phyloP scores from a whole-genome alignment of 2,113 vertebrate species.

The Oenanthe oenanthe region DNA sequence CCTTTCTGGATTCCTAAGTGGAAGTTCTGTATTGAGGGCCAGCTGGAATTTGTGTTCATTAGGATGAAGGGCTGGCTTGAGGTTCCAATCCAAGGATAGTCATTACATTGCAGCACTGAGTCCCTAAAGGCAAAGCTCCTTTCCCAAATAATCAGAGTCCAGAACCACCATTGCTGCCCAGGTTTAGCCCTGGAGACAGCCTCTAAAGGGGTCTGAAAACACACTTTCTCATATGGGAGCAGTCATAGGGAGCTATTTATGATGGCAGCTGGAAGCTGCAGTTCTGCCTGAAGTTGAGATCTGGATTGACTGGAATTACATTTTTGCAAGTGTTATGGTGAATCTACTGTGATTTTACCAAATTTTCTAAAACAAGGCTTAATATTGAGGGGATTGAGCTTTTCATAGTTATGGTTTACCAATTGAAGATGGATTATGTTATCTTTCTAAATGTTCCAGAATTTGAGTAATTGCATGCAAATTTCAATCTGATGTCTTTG shows the following conservation, averaged over 20 bases:
- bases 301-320: background rate
- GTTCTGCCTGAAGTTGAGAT: background rate
- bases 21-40: background rate
- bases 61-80: background rate
- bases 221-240: background rate
- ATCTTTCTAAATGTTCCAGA: background rate
- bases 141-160: background rate
- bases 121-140: background rate
- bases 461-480: background rate
- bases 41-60: background rate
- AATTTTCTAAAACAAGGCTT: background rate
- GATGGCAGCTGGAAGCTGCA: background rate
- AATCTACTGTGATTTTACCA: background rate
- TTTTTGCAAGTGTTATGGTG: background rate
- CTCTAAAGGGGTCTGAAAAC: background rate
- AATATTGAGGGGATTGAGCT: background rate
- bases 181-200: background rate
- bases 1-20: accelerated
- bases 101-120: accelerated
- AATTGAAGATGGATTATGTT: background rate
- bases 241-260: background rate
- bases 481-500: background rate
- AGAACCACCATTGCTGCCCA: background rate
- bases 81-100: accelerated
- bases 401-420: background rate